Base-by-base conservation (phyloP, 2,113 vertebrate species). In the Pomatorhinus ruficollis region DNA sequence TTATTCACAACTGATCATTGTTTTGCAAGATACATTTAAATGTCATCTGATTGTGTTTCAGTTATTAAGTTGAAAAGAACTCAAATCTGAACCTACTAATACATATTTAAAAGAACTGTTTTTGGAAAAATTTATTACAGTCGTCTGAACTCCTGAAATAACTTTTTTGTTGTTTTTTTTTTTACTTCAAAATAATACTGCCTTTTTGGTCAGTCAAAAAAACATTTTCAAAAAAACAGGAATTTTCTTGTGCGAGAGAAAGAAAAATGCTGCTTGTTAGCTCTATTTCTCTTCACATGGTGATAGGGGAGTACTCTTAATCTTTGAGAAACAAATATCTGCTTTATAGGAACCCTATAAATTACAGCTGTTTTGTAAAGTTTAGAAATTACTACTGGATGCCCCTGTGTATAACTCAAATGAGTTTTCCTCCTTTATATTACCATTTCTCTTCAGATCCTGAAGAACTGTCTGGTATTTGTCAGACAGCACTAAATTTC, bases 401-500 rank as follows among this genome's bases (percentile, higher is more conserved):
- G 66, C 18, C 24, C n/a, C 31, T 15, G 12, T n/a, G 15, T 79
- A 30, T 75, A 90, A 79, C 61, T 92, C 70, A 82, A 47, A 44
- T 56, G 30, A 84, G 27, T 87, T 90, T 85, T 57, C 30, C 17
- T 94, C 24, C 57, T 96, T 90, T 90, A 50, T 71, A 59, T 90
- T 85, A 85, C 75, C 20, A 52, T 93, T 88, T 92, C 42, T 90
- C 70, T 93, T 96, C 70, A 80, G 35, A 35, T 88, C 33, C 31
- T 80, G 57, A 90, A 76, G 82, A 75, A 42, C 85, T 93, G 83
- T 64, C 82, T 88, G 28, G 6, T 86, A 16, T 57, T 89, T 92
- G 83, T 86, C 76, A 71, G 63, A 35, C 42, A 72, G 68, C 37
- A 53, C 85, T 92, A 88, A 75, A 92, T 95, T 93, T 90, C 79